A percentile compares a stretch with the other conserved stretches of the same genome.
Conservation (phyloP, 2,888 invertebrate genomes). For the Agonopterix alstromeriana region DNA sequence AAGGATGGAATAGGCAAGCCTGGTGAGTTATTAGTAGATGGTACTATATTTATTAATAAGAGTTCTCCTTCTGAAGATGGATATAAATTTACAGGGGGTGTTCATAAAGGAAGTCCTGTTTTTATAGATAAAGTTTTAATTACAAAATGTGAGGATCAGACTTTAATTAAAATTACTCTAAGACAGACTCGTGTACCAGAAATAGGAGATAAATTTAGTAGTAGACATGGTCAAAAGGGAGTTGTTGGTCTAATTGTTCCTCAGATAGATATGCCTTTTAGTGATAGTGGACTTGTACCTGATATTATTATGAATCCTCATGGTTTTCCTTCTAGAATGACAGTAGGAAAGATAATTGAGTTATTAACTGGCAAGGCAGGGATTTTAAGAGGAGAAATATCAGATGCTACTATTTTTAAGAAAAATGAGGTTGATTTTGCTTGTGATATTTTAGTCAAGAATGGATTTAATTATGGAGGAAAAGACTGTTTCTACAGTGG, state of each 20-base stretch:
- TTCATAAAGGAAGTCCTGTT: constrained; percentile 87
- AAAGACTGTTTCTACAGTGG: constrained; percentile 98
- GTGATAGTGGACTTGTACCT: constrained; percentile 94
- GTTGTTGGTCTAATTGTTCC: constrained; percentile 96
- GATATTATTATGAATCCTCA: constrained; percentile 99
- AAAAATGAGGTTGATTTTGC: constrained; percentile 93
- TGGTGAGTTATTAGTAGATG: constrained; percentile 90
- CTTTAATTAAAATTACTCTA: constrained; percentile 93
- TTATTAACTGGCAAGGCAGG: constrained; percentile 97
- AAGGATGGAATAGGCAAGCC: constrained; percentile 95
- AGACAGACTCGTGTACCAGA: constrained; percentile 97
- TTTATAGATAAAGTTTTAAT: constrained; percentile 98
- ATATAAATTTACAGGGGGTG: constrained; percentile 84
- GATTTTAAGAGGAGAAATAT: too few species aligned
- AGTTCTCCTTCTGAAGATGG: constrained; percentile 78
- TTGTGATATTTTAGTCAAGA: constrained; percentile 88
- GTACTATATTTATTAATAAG: constrained; percentile 93
- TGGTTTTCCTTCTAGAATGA: constrained; percentile 99
- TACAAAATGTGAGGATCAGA: constrained; percentile 94
- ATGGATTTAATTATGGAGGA: constrained; percentile 97
- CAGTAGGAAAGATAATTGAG: constrained; percentile 98
- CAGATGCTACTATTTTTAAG: too few species aligned
- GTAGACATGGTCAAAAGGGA: constrained; percentile 99
- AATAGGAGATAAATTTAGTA: constrained; percentile 99
- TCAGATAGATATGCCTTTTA: constrained; percentile 99